Base-by-base conservation (phyloP, 1,140 invertebrate genomes). In the Trypoxylus dichotomus region DNA sequence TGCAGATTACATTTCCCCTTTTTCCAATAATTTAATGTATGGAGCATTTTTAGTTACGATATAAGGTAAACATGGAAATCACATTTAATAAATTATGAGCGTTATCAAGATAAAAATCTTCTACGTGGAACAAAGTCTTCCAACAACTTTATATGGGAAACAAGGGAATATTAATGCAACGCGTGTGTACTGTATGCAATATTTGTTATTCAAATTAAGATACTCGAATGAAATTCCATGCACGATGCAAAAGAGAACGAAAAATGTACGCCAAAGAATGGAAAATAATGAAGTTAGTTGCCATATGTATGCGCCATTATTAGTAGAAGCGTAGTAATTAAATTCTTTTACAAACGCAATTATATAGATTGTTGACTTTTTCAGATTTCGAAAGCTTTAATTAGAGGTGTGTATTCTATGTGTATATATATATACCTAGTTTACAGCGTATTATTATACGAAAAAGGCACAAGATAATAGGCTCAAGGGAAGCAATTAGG, bases 131-230 rank as follows among this genome's bases (percentile, higher is more conserved):
- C 47, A 54, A 43, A 43, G 47, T 19, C 47, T 19, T 54, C 47
- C n/a, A 54, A 54, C 47, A 54, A 5, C 19, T 54, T 54, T 54
- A n/a, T 54, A 19, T 54, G 47, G 47, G 19, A 54, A 19, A 54
- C 47, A 19, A 7, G 15, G 47, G 47, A 54, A 54, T 54, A 54
- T 54, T 54, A 54, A 54, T 54, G 47, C 19, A 54, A 15, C 47
- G 47, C 19, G 15, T 54, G 47, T 54, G 7, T 54, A 54, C 47
- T 54, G 47, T 19, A 54, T 54, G 47, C 47, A 19, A 19, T 54
- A 54, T 54, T 54, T 54, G 47, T 54, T 54, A 54, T 54, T 54
- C 47, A 54, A 54, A 54, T 54, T 54, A 54, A 54, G 47, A 54
- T 54, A 54, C 47, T 54, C 47, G 47, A 54, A 54, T 54, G 47